A percentile compares a stretch with the other conserved stretches of the same genome.
Evolutionary conservation across 1,140 invertebrate genomes (phyloP).

Genomic region (Sogatella furcifera): DNA sequence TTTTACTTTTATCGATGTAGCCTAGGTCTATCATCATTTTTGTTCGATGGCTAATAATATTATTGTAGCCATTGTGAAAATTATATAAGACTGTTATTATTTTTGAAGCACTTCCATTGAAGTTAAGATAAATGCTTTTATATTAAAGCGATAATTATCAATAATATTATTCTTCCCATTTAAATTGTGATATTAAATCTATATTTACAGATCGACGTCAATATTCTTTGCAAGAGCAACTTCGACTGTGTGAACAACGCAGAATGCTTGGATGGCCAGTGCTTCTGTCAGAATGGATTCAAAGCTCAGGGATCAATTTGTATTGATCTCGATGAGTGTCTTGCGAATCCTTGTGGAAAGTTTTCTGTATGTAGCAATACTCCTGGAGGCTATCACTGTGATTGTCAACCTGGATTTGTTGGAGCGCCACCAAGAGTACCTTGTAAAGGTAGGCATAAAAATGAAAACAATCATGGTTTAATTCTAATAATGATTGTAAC

Average conservation of each 20-base stretch:
- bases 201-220: slow-evolving; percentile 72
- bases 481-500: no score
- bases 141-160: no score
- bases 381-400: slow-evolving; percentile 72
- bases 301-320: slow-evolving; percentile 65
- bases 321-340: slow-evolving; percentile 74
- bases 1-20: no score
- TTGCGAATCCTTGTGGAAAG: slow-evolving; percentile 62
- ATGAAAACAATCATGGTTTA: no score
- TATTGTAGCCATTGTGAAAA: no score
- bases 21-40: no score
- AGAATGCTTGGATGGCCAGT: slow-evolving; percentile 77
- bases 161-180: slow-evolving; percentile 22
- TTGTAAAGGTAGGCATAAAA: slow-evolving; percentile 52
- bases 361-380: slow-evolving; percentile 74
- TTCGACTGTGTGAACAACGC: slow-evolving; percentile 89
- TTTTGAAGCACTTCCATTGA: no score
- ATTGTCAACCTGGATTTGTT: slow-evolving; percentile 76
- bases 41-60: no score
- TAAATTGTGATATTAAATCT: no score
- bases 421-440: slow-evolving; percentile 64
- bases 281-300: slow-evolving; percentile 84
- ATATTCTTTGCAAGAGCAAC: slow-evolving; percentile 73
- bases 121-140: no score
- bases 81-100: no score